phyloP scores from a whole-genome alignment of 1,140 invertebrate species.

The Caerostris darwini region DNA sequence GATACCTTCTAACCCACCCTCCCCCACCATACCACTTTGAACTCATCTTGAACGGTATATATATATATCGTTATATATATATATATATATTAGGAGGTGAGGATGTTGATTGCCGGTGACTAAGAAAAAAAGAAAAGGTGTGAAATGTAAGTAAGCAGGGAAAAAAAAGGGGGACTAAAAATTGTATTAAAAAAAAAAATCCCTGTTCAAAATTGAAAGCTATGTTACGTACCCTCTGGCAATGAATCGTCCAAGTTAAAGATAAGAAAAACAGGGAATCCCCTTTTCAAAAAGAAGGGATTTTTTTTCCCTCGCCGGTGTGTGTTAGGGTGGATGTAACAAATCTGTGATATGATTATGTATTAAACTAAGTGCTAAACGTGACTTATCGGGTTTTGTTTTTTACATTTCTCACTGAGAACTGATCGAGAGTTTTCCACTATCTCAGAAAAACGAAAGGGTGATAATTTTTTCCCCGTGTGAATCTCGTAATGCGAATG shows the following conservation, averaged over 20 bases:
- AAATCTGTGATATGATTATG: constrained; percentile 45
- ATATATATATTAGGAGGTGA: constrained; percentile 32
- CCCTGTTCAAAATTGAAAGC: constrained; percentile 58
- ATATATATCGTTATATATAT: too few relatives aligned
- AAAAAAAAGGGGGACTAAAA: constrained; percentile 50
- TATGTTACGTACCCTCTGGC: constrained; percentile 38
- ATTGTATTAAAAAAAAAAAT: constrained; percentile 71
- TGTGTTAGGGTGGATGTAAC: constrained; percentile 14
- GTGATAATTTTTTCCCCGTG: neutral
- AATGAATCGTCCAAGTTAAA: constrained; percentile 51
- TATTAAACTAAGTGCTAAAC: neutral
- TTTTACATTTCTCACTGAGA: neutral
- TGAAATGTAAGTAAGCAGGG: constrained; percentile 5
- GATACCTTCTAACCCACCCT: constrained; percentile 3
- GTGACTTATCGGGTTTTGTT: neutral
- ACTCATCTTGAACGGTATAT: constrained; percentile 54
- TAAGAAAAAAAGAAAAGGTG: constrained; percentile 46
- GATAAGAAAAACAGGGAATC: constrained; percentile 73
- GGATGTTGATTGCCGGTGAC: constrained; percentile 63
- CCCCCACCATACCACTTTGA: neutral
- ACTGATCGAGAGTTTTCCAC: neutral
- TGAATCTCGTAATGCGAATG: too few relatives aligned
- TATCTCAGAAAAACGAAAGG: neutral
- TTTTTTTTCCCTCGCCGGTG: neutral
- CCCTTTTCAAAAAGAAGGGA: constrained; percentile 42